Evolutionary conservation across 2,888 invertebrate genomes (phyloP), one percentile per base, ranked within the genome.

Genomic region (Mesochorus sp.): DNA sequence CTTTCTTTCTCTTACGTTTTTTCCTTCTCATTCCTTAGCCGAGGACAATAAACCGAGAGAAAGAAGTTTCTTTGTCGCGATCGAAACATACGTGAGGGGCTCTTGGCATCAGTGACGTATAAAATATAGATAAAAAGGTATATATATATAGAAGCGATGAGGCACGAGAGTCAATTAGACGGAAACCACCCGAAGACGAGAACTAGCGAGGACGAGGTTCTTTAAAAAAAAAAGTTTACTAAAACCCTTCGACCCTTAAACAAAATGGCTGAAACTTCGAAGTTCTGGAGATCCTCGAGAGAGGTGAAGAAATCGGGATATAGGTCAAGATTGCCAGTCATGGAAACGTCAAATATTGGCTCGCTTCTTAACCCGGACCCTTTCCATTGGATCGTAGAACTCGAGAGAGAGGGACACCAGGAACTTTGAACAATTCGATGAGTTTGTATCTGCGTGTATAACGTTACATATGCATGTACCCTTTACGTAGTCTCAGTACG

Each of bases 291-390:
- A 49, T 17, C 17, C 17, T 19, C 5, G 10, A 8, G 3, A 10
- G 21, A 57, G 14, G 47, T 57, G 12, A 4, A 47, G 39, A 14
- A 53, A 31, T 12, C 10, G 34, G 37, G 72, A 72, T 77, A 49
- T 47, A 55, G 72, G 76, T 76, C 76, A 76, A 76, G 61, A 72
- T 76, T 51, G 42, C n/a, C n/a, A 47, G 47, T 76, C 66, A n/a
- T n/a, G n/a, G n/a, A n/a, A n/a, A n/a, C n/a, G n/a, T n/a, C n/a
- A n/a, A n/a, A n/a, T n/a, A n/a, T n/a, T n/a, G 47, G 34, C 28
- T 26, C 14, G 1, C 47, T 51, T 39, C 68, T 61, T 28, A n/a
- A 64, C 34, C 47, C 14, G 53, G 39, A 64, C 55, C 68, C 26
- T 62, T 53, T 75, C 49, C 17, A 51, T 39, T 55, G 75, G 14